Evolutionary conservation across 2,888 invertebrate species (phyloP), one percentile per base, ranked within the genome.

Genomic region (Drosophila demipolita): DNA sequence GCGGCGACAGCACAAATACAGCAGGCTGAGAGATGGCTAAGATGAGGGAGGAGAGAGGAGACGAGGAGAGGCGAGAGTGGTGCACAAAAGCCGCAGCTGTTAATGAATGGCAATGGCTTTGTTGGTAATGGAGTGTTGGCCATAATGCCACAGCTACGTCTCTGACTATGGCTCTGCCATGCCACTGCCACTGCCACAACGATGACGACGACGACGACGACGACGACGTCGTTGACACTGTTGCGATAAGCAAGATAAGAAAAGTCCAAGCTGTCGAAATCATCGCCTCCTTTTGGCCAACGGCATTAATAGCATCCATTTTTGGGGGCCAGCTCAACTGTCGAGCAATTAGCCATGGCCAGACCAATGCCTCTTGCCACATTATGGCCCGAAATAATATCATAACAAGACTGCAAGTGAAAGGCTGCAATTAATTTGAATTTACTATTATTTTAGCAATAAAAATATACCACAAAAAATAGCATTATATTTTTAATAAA

Each of bases 21-120:
- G 77, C n/a, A 40, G 40, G 26, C 29, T 29, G 20, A 17, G 6
- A 17, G 2, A 50, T 26, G 26, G 23, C 26, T 17, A 17, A 26
- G 59, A n/a, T 45, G 54, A 11, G 33, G 9, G 17, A 23, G 20
- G 38, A 12, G 26, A 33, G 26, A 17, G 36, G 12, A 26, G 52
- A 32, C 15, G 38, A 38, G 17, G 36, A 20, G 15, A 23, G 17
- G 20, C 15, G 20, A 9, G 59, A 12, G 58, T 60, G 63, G 23
- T 42, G 70, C 68, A 80, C 83, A 81, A 83, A 82, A 79, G 82
- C 74, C 83, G 78, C 73, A 80, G 76, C 86, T 82, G 80, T 80
- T 88, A 86, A 87, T 87, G 88, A 87, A 88, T 86, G 88, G 82
- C 80, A 80, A 79, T 77, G 84, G 87, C 80, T 80, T 83, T 81